Base-by-base conservation (phyloP, 2,888 invertebrate genomes). In the Argynnis bischoffii region DNA sequence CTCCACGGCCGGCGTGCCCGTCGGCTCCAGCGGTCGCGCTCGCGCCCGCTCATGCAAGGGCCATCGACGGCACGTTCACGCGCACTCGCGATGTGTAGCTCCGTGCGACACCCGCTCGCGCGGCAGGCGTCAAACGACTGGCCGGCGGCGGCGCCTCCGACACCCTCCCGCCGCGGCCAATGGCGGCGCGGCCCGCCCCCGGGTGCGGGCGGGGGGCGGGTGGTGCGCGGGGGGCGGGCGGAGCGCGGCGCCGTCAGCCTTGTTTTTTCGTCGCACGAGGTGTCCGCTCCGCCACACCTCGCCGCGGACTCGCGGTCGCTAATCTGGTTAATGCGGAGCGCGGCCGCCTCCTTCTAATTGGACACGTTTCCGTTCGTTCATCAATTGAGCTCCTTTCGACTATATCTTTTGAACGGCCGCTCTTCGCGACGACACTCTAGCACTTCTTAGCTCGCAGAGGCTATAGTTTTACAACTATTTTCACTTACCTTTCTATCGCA, bases 1-100 rank as follows among this genome's bases (percentile, higher is more conserved):
- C 88, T 90, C 90, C 90, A 90, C 88, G 89, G 85, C 89, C 89
- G 88, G 87, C 89, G 88, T 85, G 89, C 87, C 86, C 87, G 87
- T 83, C 86, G 93, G 93, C 92, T 91, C 89, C 92, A 90, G 93
- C 92, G 94, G 92, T 95, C 94, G 91, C 95, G 91, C 86, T 83
- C 83, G 89, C 89, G 88, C 94, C 94, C 93, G 95, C 89, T 91
- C 91, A 90, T 90, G 85, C 90, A 88, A 87, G 86, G 86, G 85
- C 85, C 89, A 87, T 88, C 87, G 87, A 85, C 81, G 84, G 80
- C 80, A 31, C 56, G 60, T 53, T 48, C 84, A 83, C 79, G 79
- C 83, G 80, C 77, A 80, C 79, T 81, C 53, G 66, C 72, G 69
- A 68, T 67, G 67, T 41, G 69, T 83, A 76, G 80, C 79, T 80